Evolutionary conservation across 1,140 invertebrate genomes (phyloP).

Genomic region (Mamestra configurata): DNA sequence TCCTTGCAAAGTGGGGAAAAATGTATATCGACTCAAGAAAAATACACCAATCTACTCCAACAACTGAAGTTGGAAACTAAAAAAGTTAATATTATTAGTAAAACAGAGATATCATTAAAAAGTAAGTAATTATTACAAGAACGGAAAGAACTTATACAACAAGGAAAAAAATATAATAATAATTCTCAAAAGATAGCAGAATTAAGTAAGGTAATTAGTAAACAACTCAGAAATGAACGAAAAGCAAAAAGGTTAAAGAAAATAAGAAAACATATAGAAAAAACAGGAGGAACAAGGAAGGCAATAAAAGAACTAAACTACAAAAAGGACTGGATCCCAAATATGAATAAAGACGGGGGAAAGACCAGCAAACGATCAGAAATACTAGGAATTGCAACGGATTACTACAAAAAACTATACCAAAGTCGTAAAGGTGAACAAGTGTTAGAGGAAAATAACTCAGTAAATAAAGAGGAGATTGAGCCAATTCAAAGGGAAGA

Average conservation of each 20-base stretch:
- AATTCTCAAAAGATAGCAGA: background rate
- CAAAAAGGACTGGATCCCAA: background rate
- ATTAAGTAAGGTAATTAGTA: no score
- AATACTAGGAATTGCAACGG: background rate
- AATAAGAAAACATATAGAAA: background rate
- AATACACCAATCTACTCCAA: background rate
- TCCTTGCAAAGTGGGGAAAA: background rate
- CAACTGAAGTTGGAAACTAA: background rate
- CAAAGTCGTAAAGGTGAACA: background rate
- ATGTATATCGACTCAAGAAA: background rate
- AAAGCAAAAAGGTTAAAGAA: background rate
- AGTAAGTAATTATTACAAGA: background rate
- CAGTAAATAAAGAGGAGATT: background rate
- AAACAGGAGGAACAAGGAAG: background rate
- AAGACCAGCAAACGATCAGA: background rate
- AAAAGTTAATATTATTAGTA: background rate
- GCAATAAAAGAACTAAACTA: background rate
- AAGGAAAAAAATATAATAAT: background rate
- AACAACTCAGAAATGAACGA: background rate
- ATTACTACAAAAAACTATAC: background rate
- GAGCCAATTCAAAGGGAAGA: background rate
- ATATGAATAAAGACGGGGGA: background rate
- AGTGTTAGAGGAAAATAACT: background rate
- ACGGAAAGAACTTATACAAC: background rate
- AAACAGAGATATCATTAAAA: background rate